A percentile compares a stretch with the other conserved stretches of the same genome.
These are phyloP conservation scores for Smutsia gigantea DNA, from an alignment of 2,797 vertebrate genomes.

Conservation along the genomic window DNA sequence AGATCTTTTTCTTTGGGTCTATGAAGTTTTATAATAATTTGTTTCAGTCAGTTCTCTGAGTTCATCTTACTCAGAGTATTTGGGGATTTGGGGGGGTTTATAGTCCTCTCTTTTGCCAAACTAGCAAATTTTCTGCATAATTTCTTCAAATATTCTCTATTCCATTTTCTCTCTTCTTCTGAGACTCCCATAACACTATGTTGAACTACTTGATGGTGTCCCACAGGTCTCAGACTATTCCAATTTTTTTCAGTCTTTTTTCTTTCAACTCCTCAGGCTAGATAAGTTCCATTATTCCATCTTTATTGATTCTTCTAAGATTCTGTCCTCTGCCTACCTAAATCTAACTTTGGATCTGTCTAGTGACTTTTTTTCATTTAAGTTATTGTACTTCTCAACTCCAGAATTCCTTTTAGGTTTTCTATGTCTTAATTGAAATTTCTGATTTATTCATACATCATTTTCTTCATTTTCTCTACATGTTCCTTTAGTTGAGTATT, in stretches of 20 bases:
- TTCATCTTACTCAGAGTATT: neutral
- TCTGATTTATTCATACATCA: neutral
- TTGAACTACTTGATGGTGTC: neutral
- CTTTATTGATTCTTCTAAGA: neutral
- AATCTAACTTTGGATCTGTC: neutral
- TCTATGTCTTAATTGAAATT: neutral
- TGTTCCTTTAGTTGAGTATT: neutral
- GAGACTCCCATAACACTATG: neutral
- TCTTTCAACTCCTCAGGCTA: neutral
- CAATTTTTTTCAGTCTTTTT: neutral
- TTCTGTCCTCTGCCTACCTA: neutral
- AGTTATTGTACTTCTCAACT: neutral
- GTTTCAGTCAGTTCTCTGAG: neutral
- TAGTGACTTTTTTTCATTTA: neutral
- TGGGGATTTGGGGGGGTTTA: neutral
- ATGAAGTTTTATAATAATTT: neutral
- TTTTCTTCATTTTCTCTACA: neutral
- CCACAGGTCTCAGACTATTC: neutral
- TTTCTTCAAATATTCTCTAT: neutral
- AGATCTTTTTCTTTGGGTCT: neutral
- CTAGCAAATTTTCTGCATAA: neutral
- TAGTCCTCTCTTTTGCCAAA: neutral
- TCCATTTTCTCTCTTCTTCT: neutral
- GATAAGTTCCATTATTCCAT: neutral
- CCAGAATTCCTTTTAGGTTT: neutral